phyloP scores from a whole-genome alignment of 2,888 invertebrate species.

The Sarcophaga variegata region DNA sequence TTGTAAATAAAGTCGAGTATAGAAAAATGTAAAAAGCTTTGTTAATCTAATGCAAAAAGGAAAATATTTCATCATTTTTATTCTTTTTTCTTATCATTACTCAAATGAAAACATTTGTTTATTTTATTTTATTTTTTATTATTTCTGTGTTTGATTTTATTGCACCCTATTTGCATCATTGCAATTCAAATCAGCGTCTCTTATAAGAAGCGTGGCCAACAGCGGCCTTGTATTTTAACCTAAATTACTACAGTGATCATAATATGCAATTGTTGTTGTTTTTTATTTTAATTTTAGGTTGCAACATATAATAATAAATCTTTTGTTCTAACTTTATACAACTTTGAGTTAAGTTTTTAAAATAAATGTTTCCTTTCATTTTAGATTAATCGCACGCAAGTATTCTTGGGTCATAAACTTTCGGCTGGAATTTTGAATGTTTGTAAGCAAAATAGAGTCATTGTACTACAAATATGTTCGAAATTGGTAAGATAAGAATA shows the following conservation, averaged over 20 bases:
- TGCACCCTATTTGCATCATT: slow-evolving; percentile 22
- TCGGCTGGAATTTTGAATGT: background rate
- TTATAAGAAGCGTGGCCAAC: slow-evolving; percentile 21
- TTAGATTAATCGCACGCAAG: background rate
- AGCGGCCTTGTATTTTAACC: slow-evolving; percentile 55
- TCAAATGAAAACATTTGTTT: background rate
- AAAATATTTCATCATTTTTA: background rate
- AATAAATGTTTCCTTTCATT: background rate
- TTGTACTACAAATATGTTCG: slow-evolving; percentile 22
- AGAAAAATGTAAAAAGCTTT: slow-evolving; percentile 4
- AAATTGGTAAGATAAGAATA: slow-evolving; percentile 32
- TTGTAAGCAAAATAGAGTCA: slow-evolving; percentile 19
- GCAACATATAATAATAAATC: background rate
- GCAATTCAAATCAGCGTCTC: slow-evolving; percentile 48
- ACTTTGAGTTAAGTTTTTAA: background rate
- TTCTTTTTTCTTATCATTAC: slow-evolving; percentile 20
- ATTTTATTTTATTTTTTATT: background rate
- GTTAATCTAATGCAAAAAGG: slow-evolving; percentile 8
- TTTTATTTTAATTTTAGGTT: background rate
- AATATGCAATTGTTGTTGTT: background rate
- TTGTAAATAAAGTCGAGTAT: slow-evolving; percentile 43
- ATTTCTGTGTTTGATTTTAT: background rate
- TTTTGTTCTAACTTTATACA: background rate
- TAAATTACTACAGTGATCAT: slow-evolving; percentile 7
- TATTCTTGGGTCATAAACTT: slow-evolving; percentile 5